These are phyloP conservation scores for Dendrolimus kikuchii DNA, from an alignment of 1,140 invertebrate genomes.

Conservation along the genomic window DNA sequence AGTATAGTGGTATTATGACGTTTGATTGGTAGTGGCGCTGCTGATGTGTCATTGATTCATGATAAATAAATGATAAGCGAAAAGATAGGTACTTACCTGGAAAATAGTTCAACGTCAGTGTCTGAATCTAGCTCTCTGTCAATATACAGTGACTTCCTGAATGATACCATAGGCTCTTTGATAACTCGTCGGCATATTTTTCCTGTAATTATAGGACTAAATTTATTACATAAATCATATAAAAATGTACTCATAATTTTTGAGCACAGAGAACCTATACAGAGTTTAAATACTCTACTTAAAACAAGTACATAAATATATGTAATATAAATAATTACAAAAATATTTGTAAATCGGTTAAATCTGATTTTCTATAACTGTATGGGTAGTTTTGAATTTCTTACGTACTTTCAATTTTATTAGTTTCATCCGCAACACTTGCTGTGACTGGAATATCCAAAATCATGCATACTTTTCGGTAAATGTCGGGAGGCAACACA, in stretches of 20 bases:
- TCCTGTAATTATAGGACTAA: slow-evolving; percentile 24
- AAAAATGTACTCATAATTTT: no score
- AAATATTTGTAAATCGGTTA: no score
- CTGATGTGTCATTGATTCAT: no score
- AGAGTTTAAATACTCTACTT: no score
- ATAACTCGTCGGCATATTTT: slow-evolving; percentile 18
- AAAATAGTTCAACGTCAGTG: slow-evolving; percentile 51
- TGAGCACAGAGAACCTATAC: no score
- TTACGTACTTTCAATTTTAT: slow-evolving; percentile 2
- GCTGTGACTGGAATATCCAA: slow-evolving; percentile 1
- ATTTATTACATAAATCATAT: background rate
- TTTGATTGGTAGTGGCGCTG: no score
- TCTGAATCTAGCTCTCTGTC: slow-evolving; percentile 55
- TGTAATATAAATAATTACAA: no score
- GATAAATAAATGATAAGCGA: no score
- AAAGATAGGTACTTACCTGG: slow-evolving; percentile 29
- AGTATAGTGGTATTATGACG: no score
- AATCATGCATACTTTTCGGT: slow-evolving; percentile 3
- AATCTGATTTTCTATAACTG: no score
- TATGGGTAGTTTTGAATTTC: background rate
- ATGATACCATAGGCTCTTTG: slow-evolving; percentile 46
- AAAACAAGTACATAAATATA: no score
- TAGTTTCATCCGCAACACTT: background rate
- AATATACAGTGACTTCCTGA: slow-evolving; percentile 41
- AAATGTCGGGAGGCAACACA: slow-evolving; percentile 1